Evolutionary conservation across 2,888 invertebrate species (phyloP).

Genomic region (Eurytoma californica): DNA sequence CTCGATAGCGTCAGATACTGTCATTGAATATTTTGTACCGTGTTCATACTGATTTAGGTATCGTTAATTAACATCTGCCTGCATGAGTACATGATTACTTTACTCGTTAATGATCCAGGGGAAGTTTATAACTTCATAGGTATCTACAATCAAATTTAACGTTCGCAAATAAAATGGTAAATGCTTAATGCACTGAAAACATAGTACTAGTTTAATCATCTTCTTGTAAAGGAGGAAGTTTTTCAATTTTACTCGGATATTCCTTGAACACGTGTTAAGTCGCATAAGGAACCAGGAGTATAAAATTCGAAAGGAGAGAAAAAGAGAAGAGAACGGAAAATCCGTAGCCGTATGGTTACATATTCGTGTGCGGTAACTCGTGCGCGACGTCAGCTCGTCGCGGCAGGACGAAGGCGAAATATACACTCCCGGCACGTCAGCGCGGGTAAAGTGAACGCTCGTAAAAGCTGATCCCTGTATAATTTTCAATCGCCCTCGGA

Average conservation of each 20-base stretch:
- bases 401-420: constrained; percentile 44
- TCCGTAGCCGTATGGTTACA: neutral
- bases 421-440: constrained; percentile 62
- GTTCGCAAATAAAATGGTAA: neutral
- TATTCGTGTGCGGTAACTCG: constrained; percentile 27
- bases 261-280: constrained; percentile 28
- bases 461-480: constrained; percentile 75
- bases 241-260: constrained; percentile 28
- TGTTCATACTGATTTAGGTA: too few species aligned
- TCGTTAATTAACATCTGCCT: too few species aligned
- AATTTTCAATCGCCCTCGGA: constrained; percentile 75
- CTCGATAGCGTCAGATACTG: too few species aligned
- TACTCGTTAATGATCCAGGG: too few species aligned
- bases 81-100: too few species aligned
- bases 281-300: constrained; percentile 15
- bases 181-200: neutral
- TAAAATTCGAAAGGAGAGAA: constrained; percentile 21
- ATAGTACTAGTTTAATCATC: neutral
- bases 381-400: constrained; percentile 43
- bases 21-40: too few species aligned
- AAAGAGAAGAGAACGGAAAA: constrained; percentile 13
- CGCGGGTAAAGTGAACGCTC: constrained; percentile 68
- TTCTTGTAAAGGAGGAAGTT: neutral
- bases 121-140: too few species aligned
- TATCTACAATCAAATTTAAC: too few species aligned